Evolutionary conservation across 2,888 invertebrate species (phyloP), one percentile per base, ranked within the genome.

Genomic region (Aspidapion aeneum): DNA sequence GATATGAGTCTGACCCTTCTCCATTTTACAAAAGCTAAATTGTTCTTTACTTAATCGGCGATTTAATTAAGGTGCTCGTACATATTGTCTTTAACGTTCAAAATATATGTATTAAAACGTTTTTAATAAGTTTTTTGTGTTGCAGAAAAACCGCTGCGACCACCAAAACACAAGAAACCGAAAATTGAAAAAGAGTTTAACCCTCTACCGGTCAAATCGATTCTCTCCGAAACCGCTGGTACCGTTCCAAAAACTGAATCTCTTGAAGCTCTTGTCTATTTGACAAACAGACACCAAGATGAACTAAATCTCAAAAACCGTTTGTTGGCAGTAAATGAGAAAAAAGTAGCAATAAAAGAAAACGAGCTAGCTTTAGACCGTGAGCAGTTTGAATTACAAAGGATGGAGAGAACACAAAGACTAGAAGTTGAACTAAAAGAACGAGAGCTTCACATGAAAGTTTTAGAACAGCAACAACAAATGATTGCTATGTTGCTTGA

Each of bases 161-260:
- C 16, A 57, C 58, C 63, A 58, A 21, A 55, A n/a, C 55, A 58
- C 48, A 55, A 63, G 63, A 65, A 55, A 66, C 66, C 66, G 57
- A 49, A 66, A 68, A 64, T 63, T 60, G 62, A 66, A 64, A 66
- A 66, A 63, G 35, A 35, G 12, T n/a, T n/a, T n/a, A n/a, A n/a
- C n/a, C n/a, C n/a, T n/a, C n/a, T n/a, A n/a, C 12, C 35, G 12
- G 12, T 7, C 3, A 35, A 35, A 35, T 35, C 35, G 35, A 35
- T 12, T 7, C 3, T 7, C 3, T 12, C 35, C 3, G 35, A 35
- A 35, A 35, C 35, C 5, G 3, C 35, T 3, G n/a, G n/a, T n/a
- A n/a, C n/a, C n/a, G 12, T 35, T 12, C 35, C 35, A 3, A 35
- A 35, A 35, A 12, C 12, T 3, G 35, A 35, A 35, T 35, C 35